phyloP scores from a whole-genome alignment of 2,888 invertebrate genomes.

The Saturnia pavonia region DNA sequence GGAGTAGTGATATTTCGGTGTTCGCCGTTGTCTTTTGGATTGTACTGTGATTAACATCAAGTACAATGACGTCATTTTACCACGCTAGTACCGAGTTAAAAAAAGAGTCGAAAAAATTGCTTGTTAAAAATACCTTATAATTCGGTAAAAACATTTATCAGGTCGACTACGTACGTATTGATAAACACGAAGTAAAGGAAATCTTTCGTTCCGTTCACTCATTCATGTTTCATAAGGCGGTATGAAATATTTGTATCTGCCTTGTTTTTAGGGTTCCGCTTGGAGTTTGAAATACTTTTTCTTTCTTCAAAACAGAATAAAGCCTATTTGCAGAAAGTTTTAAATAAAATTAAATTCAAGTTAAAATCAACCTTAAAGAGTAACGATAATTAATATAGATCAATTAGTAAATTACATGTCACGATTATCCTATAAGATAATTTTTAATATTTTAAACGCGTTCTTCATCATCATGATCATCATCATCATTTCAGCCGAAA shows the following conservation, averaged over 20 bases:
- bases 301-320: too few relatives aligned
- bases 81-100: too few relatives aligned
- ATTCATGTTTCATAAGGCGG: constrained; percentile 20
- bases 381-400: too few relatives aligned
- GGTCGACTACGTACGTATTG: constrained; percentile 12
- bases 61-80: too few relatives aligned
- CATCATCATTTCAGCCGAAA: too few relatives aligned
- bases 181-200: constrained; percentile 18
- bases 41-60: too few relatives aligned
- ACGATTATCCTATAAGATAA: background rate
- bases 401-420: background rate
- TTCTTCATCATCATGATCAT: background rate
- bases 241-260: constrained; percentile 5
- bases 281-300: background rate
- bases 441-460: background rate
- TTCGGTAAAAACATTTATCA: constrained; percentile 6
- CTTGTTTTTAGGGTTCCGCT: constrained; percentile 4
- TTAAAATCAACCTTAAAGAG: too few relatives aligned
- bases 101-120: background rate
- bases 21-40: too few relatives aligned
- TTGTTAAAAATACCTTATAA: background rate
- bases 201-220: constrained; percentile 19
- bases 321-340: too few relatives aligned
- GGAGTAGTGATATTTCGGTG: too few relatives aligned
- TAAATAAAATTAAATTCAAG: too few relatives aligned